These are phyloP conservation scores for Helarctos malayanus DNA, from an alignment of 2,797 vertebrate genomes.

Conservation along the genomic window DNA sequence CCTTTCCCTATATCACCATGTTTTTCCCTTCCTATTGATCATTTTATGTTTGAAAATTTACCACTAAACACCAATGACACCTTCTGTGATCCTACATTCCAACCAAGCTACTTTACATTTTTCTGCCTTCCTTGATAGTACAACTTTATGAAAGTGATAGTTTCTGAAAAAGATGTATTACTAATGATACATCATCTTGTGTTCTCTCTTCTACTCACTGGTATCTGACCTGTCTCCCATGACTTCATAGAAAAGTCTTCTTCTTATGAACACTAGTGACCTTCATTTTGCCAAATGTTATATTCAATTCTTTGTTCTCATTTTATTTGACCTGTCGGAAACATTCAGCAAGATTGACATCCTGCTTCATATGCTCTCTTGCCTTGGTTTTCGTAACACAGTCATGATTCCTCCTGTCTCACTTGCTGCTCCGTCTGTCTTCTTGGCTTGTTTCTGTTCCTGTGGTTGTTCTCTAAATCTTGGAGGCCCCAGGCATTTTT, in stretches of 20 bases:
- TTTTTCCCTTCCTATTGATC: not conserved
- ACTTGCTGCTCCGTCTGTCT: not conserved
- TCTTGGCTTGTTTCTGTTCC: not conserved
- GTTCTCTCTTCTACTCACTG: not conserved
- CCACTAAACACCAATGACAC: not conserved
- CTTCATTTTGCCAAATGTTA: not conserved
- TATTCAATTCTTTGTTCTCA: not conserved
- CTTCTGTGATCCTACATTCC: not conserved
- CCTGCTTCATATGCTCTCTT: not conserved
- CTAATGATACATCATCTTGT: not conserved
- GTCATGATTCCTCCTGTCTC: not conserved
- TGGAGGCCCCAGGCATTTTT: not conserved
- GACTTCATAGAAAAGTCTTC: not conserved
- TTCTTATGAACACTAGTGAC: not conserved
- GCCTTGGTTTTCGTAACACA: not conserved
- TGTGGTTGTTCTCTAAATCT: not conserved
- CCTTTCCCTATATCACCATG: not conserved
- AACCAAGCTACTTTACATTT: not conserved
- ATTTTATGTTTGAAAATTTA: conserved; percentile 1
- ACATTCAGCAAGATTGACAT: not conserved
- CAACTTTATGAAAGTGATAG: not conserved
- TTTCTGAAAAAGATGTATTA: not conserved
- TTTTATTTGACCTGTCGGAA: not conserved
- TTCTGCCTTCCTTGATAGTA: not conserved
- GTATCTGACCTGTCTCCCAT: not conserved